Percentiles rank a stretch among this genome's conserved stretches.
phyloP scores from a whole-genome alignment of 1,140 invertebrate species.

The Luehdorfia chinensis region DNA sequence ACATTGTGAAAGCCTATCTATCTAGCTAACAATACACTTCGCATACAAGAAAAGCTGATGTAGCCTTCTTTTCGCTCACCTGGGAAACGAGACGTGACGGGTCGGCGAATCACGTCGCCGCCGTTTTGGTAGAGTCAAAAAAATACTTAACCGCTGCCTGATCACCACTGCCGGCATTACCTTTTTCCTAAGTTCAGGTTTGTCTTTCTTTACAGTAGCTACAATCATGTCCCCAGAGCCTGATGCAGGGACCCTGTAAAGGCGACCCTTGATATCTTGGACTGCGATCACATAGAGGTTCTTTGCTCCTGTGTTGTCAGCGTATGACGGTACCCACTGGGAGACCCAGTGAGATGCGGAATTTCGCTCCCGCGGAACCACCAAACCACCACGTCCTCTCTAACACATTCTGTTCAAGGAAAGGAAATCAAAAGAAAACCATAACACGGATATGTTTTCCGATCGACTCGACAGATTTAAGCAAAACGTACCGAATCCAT shows the following conservation, averaged over 20 bases:
- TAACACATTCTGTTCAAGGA: constrained; percentile 75
- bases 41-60: too few relatives aligned
- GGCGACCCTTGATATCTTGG: constrained; percentile 96
- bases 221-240: constrained; percentile 99
- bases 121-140: too few relatives aligned
- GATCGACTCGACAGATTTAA: too few relatives aligned
- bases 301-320: constrained; percentile 94
- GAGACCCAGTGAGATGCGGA: constrained; percentile 98
- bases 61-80: too few relatives aligned
- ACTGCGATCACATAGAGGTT: constrained; percentile 91
- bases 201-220: constrained; percentile 99
- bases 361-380: constrained; percentile 99
- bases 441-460: too few relatives aligned
- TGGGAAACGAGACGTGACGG: too few relatives aligned
- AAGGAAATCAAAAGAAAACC: constrained; percentile 66
- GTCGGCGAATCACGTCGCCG: too few relatives aligned
- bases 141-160: constrained; percentile 96
- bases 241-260: constrained; percentile 98
- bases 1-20: too few relatives aligned
- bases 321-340: constrained; percentile 99
- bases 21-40: too few relatives aligned
- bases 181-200: constrained; percentile 99
- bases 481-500: too few relatives aligned
- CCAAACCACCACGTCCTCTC: constrained; percentile 98
- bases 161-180: constrained; percentile 99